Evolutionary conservation across 1,140 invertebrate genomes (phyloP).

Genomic region (Ips typographus): DNA sequence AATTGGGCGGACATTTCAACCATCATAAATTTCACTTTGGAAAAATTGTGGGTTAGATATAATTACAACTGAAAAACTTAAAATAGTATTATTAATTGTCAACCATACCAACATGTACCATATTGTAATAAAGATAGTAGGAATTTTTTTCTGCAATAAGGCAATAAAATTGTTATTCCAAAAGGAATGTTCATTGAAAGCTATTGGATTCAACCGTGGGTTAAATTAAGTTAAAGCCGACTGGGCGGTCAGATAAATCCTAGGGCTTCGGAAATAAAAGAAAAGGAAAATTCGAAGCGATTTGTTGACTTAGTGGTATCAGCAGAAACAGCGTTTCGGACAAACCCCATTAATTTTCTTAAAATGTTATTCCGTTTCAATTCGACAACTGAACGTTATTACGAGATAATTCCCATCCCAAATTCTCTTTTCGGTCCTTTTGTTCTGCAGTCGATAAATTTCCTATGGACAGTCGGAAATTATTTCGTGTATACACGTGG

Average conservation of each 20-base stretch:
- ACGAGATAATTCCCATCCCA: neutral
- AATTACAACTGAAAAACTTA: neutral
- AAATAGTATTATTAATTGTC: neutral
- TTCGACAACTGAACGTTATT: neutral
- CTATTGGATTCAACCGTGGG: slow-evolving; percentile 14
- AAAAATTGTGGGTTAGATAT: neutral
- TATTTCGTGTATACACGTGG: slow-evolving; percentile 12
- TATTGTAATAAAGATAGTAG: neutral
- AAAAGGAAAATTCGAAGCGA: slow-evolving; percentile 9
- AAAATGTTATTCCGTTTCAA: slow-evolving; percentile 5
- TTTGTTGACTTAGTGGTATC: slow-evolving; percentile 8
- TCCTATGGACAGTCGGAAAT: slow-evolving; percentile 22
- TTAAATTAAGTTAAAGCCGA: slow-evolving; percentile 22
- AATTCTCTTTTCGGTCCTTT: neutral
- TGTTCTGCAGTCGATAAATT: slow-evolving; percentile 12
- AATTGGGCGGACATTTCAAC: no score
- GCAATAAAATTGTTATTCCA: slow-evolving; percentile 12
- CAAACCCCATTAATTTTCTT: slow-evolving; percentile 6
- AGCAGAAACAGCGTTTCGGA: neutral
- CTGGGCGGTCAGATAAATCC: slow-evolving; percentile 10
- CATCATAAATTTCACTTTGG: no score
- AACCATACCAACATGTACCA: neutral
- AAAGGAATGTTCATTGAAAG: slow-evolving; percentile 10
- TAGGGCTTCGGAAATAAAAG: neutral
- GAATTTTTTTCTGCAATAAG: neutral